These are phyloP conservation scores for Melanerpes formicivorus DNA, from an alignment of 2,113 vertebrate species.

Conservation along the genomic window DNA sequence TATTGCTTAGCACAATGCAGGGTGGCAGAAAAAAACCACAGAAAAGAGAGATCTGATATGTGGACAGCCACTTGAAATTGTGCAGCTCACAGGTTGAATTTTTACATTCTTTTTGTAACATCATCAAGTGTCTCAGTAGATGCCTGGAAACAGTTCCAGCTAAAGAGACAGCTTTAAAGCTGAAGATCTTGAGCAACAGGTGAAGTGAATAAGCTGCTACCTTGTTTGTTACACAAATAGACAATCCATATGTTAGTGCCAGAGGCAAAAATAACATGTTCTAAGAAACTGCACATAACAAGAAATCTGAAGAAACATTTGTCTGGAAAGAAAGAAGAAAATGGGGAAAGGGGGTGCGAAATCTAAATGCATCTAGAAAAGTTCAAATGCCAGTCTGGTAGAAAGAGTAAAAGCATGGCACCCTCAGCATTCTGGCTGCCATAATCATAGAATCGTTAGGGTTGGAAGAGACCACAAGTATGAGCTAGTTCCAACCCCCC, in stretches of 20 bases:
- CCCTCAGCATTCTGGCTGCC: neutral
- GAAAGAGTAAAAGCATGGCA: neutral
- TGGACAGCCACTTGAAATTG: constrained; percentile 43
- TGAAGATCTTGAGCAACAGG: constrained; percentile 48
- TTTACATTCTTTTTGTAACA: neutral
- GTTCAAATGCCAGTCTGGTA: neutral
- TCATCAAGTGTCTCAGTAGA: constrained; percentile 29
- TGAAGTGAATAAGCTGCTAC: constrained; percentile 50
- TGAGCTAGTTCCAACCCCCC: too few species aligned
- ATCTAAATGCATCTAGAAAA: neutral
- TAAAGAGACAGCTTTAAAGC: constrained; percentile 18
- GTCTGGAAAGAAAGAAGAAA: neutral
- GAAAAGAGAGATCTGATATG: constrained; percentile 39
- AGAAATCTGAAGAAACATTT: constrained; percentile 8
- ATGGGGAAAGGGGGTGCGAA: neutral
- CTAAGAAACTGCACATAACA: neutral
- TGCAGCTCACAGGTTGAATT: neutral
- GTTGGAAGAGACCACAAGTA: too few species aligned
- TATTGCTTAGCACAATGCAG: constrained; percentile 60
- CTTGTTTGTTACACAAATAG: constrained; percentile 55
- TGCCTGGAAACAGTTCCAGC: constrained; percentile 23
- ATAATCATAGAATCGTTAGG: neutral
- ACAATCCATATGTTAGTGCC: constrained; percentile 39
- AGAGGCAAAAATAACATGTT: constrained; percentile 24
- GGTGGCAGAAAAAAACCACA: constrained; percentile 43